Evolutionary conservation across 1,140 invertebrate species (phyloP).

Genomic region (Gonioctena quinquepunctata): DNA sequence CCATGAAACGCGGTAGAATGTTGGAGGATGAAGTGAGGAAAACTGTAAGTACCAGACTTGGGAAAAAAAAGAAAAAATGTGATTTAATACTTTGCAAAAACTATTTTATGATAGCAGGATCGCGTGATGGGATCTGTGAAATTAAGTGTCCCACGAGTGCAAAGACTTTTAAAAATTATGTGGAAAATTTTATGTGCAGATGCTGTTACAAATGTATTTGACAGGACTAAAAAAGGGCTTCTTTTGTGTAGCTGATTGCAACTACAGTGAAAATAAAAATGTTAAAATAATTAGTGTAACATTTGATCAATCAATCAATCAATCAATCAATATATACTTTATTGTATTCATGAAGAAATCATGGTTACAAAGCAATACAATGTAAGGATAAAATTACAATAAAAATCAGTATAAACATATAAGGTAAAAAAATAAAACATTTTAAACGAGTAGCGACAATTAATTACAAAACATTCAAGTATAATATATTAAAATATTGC

Average conservation of each 20-base stretch:
- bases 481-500: too few relatives aligned
- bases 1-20: conserved; percentile 44
- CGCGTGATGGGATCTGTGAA: neutral
- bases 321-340: too few relatives aligned
- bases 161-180: neutral
- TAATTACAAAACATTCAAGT: too few relatives aligned
- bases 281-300: neutral
- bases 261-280: neutral
- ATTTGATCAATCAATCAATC: too few relatives aligned
- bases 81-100: conserved; percentile 10
- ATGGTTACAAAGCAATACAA: too few relatives aligned
- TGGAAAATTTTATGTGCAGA: neutral
- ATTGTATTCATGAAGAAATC: too few relatives aligned
- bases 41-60: conserved; percentile 21
- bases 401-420: too few relatives aligned
- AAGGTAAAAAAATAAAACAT: too few relatives aligned
- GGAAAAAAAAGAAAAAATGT: conserved; percentile 38
- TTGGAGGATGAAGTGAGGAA: conserved; percentile 41
- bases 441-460: too few relatives aligned
- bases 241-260: neutral
- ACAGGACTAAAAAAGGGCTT: neutral
- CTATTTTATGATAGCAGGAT: neutral
- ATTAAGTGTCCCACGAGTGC: too few relatives aligned
- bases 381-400: too few relatives aligned
- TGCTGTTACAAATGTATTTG: neutral